These are phyloP conservation scores for Nemopilema nomurai DNA, from an alignment of 30 jellyfish, hydroid and myxozoan species.

Conservation along the genomic window DNA sequence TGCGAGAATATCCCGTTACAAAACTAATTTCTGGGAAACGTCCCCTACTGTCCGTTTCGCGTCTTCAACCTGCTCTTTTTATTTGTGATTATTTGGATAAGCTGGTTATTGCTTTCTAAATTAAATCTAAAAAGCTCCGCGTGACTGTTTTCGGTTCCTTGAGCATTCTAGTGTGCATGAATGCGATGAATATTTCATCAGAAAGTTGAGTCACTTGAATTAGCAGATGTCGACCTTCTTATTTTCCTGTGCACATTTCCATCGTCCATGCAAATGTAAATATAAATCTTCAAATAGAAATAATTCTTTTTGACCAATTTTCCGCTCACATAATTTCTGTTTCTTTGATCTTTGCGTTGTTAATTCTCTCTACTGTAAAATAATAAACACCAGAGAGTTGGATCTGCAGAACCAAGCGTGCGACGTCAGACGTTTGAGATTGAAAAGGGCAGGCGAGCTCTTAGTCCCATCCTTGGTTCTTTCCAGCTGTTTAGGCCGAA, in stretches of 20 bases:
- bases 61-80: neutral
- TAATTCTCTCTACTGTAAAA: neutral
- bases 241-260: neutral
- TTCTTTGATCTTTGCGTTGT: neutral
- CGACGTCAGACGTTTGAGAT: no score
- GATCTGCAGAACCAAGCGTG: no score
- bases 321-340: neutral
- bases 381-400: neutral
- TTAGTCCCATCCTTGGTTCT: no score
- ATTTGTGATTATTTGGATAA: neutral
- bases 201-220: neutral
- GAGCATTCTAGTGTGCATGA: neutral
- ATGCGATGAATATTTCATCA: neutral
- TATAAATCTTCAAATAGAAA: neutral
- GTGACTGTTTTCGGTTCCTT: neutral
- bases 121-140: neutral
- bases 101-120: constrained; percentile 2
- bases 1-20: no score
- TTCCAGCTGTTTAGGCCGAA: no score
- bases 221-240: neutral
- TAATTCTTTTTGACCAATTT: neutral
- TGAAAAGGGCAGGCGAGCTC: no score
- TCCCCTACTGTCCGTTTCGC: neutral
- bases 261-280: neutral
- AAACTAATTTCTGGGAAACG: no score